Conservation (phyloP, 1,140 invertebrate species). For the Drosophila pruinosa region DNA sequence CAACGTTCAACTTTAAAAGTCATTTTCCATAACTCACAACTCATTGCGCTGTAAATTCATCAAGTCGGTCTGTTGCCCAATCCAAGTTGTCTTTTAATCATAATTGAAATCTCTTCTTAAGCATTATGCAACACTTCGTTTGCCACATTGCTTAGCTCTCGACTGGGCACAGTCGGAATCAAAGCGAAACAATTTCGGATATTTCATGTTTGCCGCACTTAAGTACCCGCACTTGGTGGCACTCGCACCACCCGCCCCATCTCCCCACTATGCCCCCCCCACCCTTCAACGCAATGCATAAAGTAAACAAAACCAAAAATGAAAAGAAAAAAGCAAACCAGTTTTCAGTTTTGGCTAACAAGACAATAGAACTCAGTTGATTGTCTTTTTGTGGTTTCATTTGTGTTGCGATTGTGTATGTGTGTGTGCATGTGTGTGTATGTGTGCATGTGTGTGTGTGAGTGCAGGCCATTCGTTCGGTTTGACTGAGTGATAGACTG, state of each 20-base stretch:
- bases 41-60: constrained; percentile 1
- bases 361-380: constrained; percentile 40
- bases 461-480: neutral
- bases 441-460: neutral
- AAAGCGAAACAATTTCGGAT: constrained; percentile 20
- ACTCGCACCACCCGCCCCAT: constrained; percentile 11
- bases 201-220: constrained; percentile 26
- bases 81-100: constrained; percentile 28
- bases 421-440: neutral
- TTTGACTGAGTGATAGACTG: neutral
- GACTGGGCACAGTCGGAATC: constrained; percentile 21
- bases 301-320: neutral
- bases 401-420: neutral
- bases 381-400: constrained; percentile 42
- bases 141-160: constrained; percentile 31
- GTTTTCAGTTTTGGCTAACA: constrained; percentile 20
- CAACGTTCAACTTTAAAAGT: neutral
- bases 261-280: neutral
- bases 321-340: constrained; percentile 22
- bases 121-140: constrained; percentile 44
- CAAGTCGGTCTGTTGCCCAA: neutral
- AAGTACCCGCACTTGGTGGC: constrained; percentile 14
- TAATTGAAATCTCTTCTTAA: constrained; percentile 61
- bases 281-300: constrained; percentile 5
- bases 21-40: neutral